Evolutionary conservation across 2,113 vertebrate species (phyloP).

Genomic region (Erpornis zantholeuca): DNA sequence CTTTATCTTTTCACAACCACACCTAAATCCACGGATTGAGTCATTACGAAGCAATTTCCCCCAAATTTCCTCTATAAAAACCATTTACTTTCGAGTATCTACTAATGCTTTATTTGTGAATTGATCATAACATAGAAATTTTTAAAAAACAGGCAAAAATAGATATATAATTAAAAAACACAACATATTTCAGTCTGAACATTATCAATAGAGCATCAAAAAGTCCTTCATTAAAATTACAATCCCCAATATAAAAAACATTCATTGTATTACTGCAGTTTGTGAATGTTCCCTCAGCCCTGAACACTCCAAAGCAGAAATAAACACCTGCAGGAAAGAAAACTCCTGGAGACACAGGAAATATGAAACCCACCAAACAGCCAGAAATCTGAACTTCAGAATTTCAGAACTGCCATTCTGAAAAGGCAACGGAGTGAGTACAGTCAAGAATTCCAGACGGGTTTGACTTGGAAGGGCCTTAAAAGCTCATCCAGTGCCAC

Average conservation of each 20-base stretch:
- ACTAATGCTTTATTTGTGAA: background rate
- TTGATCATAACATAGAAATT: background rate
- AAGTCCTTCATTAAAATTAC: background rate
- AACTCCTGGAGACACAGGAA: background rate
- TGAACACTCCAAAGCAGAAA: background rate
- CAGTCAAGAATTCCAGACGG: background rate
- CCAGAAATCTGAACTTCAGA: background rate
- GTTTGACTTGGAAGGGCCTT: background rate
- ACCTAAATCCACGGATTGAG: background rate
- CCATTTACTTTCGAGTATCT: background rate
- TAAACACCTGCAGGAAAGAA: background rate
- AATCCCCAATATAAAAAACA: background rate
- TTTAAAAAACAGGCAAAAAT: background rate
- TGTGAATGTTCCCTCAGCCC: background rate
- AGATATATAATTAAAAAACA: background rate
- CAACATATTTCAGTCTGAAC: background rate
- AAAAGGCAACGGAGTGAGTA: background rate
- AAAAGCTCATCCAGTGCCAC: rapidly evolving
- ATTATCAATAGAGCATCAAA: background rate
- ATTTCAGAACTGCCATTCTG: background rate
- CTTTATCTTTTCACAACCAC: no score
- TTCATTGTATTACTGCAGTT: background rate
- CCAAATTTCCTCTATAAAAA: background rate
- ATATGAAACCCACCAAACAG: background rate
- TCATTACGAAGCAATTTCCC: background rate